Conservation (phyloP, 2,888 invertebrate species). For the Harmothoe impar region DNA sequence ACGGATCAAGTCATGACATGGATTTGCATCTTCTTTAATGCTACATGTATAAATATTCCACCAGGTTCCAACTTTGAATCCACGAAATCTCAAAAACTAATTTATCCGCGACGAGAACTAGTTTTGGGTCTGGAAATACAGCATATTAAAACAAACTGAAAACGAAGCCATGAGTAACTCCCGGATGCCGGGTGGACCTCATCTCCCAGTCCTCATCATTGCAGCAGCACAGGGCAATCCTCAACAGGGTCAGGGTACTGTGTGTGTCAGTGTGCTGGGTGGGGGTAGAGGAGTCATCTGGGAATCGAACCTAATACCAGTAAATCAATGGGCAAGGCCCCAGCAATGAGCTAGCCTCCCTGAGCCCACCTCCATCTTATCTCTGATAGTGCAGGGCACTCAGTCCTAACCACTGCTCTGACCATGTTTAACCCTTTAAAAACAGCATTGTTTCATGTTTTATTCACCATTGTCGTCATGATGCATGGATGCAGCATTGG, state of each 20-base stretch:
- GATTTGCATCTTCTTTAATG: too few species aligned
- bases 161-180: neutral
- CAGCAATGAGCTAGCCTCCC: constrained; percentile 24
- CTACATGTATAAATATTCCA: too few species aligned
- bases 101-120: too few species aligned
- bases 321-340: constrained; percentile 19
- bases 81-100: too few species aligned
- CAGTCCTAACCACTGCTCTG: neutral
- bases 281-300: neutral
- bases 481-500: too few species aligned
- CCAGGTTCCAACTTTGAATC: too few species aligned
- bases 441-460: too few species aligned
- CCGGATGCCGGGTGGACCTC: neutral
- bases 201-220: neutral
- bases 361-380: neutral
- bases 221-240: neutral
- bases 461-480: too few species aligned
- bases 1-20: too few species aligned
- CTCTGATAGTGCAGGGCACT: neutral
- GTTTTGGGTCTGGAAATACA: too few species aligned
- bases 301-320: constrained; percentile 27
- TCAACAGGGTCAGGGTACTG: neutral
- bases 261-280: too few species aligned
- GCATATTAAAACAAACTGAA: neutral
- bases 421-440: too few species aligned